Base-by-base conservation (phyloP, 2,797 vertebrate species). In the Alosa sapidissima region DNA sequence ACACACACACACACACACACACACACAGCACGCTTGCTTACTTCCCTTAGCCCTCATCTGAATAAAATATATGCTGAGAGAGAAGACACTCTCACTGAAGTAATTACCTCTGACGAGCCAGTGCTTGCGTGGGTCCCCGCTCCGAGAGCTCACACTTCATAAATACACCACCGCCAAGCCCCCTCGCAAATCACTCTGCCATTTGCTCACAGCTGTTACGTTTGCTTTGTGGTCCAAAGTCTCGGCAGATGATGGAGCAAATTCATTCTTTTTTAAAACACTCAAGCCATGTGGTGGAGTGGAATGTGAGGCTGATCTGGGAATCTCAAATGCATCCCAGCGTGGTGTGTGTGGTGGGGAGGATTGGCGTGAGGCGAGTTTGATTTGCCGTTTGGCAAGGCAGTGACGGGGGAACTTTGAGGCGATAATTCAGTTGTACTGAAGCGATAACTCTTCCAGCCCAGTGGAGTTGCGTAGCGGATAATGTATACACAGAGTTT, bases 81-180 rank as follows among this genome's bases (percentile, higher is more conserved):
- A 89, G 78, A 81, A 78, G 83, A 84, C 52, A 65, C 81, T 87
- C 72, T 52, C 58, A 85, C 81, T 87, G 81, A 87, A 86, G 86
- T 85, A 89, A 88, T 87, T 87, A 87, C 83, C 60, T 88, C 82
- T 88, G 72, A 88, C 82, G 84, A 86, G 83, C 62, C 81, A 41
- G 51, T 83, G 78, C 84, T 75, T 84, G 86, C 47, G 81, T 14
- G 51, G 55, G 51, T 24, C 19, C n/a, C 7, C 45, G 28, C 14
- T 82, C 49, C 36, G 81, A 83, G 83, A 81, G 65, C 84, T 58
- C 47, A 36, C 33, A 81, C 65, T 86, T 84, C 51, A 84, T 87
- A 83, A 89, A 88, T 88, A 87, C 78, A 78, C 49, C 68, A 85
- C 82, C 45, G 81, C 65, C 84, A 52, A 85, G 54, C n/a, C 11